Conservation (phyloP, 2,797 vertebrate species). For the Pantherophis vulpinus region DNA sequence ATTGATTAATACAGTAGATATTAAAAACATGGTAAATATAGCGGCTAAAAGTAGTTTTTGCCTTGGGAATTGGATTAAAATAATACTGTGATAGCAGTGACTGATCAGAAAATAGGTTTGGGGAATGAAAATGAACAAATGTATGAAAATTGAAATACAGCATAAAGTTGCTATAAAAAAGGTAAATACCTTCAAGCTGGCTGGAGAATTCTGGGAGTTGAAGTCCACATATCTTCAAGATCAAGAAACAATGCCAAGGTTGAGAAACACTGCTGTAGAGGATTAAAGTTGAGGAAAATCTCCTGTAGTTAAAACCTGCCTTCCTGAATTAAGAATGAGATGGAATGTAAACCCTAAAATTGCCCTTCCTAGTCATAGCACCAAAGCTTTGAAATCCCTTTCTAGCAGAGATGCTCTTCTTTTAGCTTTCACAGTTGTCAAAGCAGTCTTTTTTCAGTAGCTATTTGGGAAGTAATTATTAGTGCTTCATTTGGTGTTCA, state of each 20-base stretch:
- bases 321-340: not conserved
- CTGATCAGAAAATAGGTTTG: not conserved
- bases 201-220: not conserved
- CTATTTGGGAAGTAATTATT: not conserved
- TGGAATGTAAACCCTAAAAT: not conserved
- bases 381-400: not conserved
- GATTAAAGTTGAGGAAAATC: not conserved
- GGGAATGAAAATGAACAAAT: not conserved
- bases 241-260: not conserved
- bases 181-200: not conserved
- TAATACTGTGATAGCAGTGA: not conserved
- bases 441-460: not conserved
- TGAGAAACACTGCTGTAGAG: not conserved
- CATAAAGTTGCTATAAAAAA: not conserved
- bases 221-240: not conserved
- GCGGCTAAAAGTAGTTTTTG: not conserved
- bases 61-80: not conserved
- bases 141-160: not conserved
- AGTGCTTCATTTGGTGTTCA: not conserved
- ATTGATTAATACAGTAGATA: not conserved
- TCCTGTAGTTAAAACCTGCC: not conserved
- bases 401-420: not conserved
- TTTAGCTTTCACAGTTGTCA: not conserved
- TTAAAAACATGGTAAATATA: not conserved
- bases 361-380: not conserved